These are phyloP conservation scores for Proctacanthus coquilletti DNA, from an alignment of 1,140 invertebrate genomes.

Conservation along the genomic window DNA sequence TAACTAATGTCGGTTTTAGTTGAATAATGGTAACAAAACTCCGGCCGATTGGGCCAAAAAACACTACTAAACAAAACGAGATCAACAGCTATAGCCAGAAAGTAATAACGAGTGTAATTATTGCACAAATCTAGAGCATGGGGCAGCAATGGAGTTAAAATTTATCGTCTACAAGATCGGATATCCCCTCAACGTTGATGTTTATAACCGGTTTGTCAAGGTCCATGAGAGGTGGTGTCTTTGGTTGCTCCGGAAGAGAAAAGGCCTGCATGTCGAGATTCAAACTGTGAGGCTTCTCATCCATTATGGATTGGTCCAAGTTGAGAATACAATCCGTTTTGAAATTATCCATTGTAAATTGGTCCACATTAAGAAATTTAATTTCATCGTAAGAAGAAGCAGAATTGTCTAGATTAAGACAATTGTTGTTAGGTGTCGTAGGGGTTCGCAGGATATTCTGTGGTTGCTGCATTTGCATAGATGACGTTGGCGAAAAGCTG, in stretches of 20 bases:
- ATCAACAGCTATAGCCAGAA: too few species aligned
- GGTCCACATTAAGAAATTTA: conserved; percentile 28
- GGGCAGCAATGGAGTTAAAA: too few species aligned
- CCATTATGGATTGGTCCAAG: conserved; percentile 17
- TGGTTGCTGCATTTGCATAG: too few species aligned
- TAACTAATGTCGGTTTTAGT: too few species aligned
- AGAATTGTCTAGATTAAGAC: conserved; percentile 16
- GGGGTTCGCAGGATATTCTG: conserved; percentile 2
- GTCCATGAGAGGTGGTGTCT: conserved; percentile 15
- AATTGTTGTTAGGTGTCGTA: conserved; percentile 7
- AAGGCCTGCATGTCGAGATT: conserved; percentile 12
- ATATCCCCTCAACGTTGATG: conserved; percentile 18
- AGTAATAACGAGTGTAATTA: too few species aligned
- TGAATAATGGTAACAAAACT: too few species aligned
- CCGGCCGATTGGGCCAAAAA: too few species aligned
- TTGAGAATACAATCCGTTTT: conserved; percentile 28
- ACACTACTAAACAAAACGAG: too few species aligned
- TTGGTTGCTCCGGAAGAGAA: conserved; percentile 8
- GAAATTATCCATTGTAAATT: conserved; percentile 28
- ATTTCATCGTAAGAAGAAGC: conserved; percentile 28
- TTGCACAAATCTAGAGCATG: too few species aligned
- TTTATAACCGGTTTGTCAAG: conserved; percentile 23
- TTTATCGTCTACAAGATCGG: conserved; percentile 15
- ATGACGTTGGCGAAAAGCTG: conserved; percentile 17
- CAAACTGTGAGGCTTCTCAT: conserved; percentile 13